These are phyloP conservation scores for Eulemur rufifrons DNA, from an alignment of 2,113 vertebrate genomes.

Conservation along the genomic window DNA sequence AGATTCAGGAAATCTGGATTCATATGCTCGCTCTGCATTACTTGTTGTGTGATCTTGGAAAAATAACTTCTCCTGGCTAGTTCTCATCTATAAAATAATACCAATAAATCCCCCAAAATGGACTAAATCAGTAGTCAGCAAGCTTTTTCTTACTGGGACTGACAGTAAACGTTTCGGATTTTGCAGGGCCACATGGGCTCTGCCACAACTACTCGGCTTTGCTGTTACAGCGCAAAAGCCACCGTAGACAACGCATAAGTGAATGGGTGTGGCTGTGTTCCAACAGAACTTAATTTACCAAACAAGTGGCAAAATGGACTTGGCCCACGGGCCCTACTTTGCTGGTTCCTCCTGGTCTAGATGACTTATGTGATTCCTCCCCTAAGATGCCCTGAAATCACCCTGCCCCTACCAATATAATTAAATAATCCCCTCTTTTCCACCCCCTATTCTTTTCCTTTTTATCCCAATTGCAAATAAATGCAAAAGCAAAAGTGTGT, in stretches of 20 bases:
- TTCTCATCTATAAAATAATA: not conserved
- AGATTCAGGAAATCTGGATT: not conserved
- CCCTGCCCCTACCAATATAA: not conserved
- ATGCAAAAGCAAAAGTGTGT: not conserved
- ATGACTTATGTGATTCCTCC: not conserved
- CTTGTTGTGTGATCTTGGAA: not conserved
- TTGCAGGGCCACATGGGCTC: not conserved
- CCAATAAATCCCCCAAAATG: not conserved
- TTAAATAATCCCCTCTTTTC: not conserved
- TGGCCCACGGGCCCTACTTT: no score
- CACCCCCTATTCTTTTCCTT: not conserved
- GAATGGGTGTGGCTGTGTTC: not conserved
- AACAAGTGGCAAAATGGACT: not conserved
- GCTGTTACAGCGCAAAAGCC: not conserved
- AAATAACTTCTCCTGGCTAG: not conserved
- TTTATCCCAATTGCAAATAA: not conserved
- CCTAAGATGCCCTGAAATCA: not conserved
- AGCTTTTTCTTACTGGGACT: not conserved
- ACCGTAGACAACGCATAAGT: not conserved
- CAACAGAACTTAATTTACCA: not conserved
- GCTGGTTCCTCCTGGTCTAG: not conserved
- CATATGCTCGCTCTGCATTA: not conserved
- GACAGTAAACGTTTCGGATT: not conserved
- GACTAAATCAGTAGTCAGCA: not conserved
- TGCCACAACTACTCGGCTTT: not conserved